phyloP scores from a whole-genome alignment of 2,113 vertebrate species.

The Rhagologus leucostigma region DNA sequence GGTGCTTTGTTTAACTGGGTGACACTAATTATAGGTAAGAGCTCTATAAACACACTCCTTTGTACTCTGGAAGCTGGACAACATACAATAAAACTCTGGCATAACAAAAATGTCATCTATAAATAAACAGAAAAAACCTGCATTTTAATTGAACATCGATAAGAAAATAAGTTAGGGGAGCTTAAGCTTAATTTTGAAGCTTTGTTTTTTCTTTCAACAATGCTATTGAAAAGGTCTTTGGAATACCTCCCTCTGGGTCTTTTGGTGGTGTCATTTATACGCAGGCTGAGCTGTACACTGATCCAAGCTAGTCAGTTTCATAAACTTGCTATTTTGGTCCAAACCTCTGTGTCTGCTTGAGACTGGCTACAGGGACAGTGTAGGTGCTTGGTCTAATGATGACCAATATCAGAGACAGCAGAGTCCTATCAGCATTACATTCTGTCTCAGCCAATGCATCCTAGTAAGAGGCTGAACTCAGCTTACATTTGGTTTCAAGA shows the following conservation, averaged over 20 bases:
- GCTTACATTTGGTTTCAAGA: not conserved
- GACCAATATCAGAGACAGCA: not conserved
- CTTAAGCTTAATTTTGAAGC: not conserved
- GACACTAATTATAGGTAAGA: conserved; percentile 73
- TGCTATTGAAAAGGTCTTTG: not conserved
- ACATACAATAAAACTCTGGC: conserved; percentile 11
- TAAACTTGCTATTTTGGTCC: not conserved
- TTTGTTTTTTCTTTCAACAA: conserved; percentile 36
- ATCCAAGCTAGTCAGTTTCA: not conserved
- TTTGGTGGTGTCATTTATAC: not conserved
- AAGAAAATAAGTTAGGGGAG: conserved; percentile 60
- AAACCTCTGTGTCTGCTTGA: not conserved
- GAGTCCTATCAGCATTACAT: rapidly evolving
- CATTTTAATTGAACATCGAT: conserved; percentile 59
- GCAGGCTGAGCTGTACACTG: not conserved
- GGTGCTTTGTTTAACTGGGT: conserved; percentile 66
- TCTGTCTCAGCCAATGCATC: not conserved
- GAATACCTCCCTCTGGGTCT: not conserved
- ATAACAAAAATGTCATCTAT: conserved; percentile 50
- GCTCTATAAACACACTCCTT: conserved; percentile 67
- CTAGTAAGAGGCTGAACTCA: not conserved
- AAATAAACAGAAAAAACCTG: conserved; percentile 69
- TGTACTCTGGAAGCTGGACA: conserved; percentile 51
- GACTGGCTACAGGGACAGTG: not conserved
- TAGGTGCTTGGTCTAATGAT: not conserved